Evolutionary conservation across 2,113 vertebrate genomes (phyloP), one percentile per base, ranked within the genome.

Genomic region (Gopherus flavomarginatus): DNA sequence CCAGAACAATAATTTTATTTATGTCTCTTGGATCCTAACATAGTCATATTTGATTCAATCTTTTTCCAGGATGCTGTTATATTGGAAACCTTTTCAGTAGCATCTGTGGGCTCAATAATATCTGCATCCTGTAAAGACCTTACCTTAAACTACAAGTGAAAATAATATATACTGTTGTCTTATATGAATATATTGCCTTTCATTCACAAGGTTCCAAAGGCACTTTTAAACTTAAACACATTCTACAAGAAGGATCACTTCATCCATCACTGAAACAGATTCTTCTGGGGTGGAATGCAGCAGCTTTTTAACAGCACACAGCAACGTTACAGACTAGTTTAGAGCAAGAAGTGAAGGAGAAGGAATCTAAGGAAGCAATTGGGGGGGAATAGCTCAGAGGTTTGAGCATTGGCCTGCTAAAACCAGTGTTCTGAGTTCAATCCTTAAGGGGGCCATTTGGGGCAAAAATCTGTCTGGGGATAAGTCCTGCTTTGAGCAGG

Each of bases 251-350:
- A 90, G 19, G 77, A 95, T 83, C 95, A 9, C 57, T 90, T 95
- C 53, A 93, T 56, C 56, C 13, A 0, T 95, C 94, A 94, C 72
- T 92, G 72, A 95, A 95, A 83, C 82, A 81, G 89, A 44, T 38
- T 94, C 95, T 96, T 88, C 65, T 86, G 81, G 35, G 81, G 57
- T 95, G 95, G 96, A 97, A 92, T 72, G 90, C 89, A 96, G 90
- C 95, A 96, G 89, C 92, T 95, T 94, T 91, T 96, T 95, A 95
- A 96, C 90, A 95, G 94, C 96, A 97, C 85, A 96, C 87, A 95
- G 89, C 56, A 95, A 42, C 92, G 89, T 86, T 89, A 72, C 65
- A 72, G n/a, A 38, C 8, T 72, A 72, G 16, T 38, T 72, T 72
- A 38, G 65, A 72, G 35, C 27, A 59, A 12, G 5, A 59, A 59